phyloP scores from a whole-genome alignment of 2,888 invertebrate species.

The Hirtodrosophila histrioides region DNA sequence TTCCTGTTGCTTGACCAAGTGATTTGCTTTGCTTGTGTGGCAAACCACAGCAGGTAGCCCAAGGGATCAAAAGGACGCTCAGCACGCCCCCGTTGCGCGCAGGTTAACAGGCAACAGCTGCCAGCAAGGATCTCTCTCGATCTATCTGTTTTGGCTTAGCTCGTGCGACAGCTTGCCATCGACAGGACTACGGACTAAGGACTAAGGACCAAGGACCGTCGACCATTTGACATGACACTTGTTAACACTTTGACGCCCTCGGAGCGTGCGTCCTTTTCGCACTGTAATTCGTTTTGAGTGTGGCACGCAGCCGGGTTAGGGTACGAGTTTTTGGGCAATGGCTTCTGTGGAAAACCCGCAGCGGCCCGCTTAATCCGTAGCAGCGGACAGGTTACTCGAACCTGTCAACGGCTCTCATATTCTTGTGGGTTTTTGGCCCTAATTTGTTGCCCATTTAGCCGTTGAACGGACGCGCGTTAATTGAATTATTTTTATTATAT shows the following conservation, averaged over 20 bases:
- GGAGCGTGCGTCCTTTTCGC: conserved; percentile 57
- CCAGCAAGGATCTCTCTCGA: neutral
- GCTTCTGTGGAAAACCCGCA: conserved; percentile 62
- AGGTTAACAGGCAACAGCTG: conserved; percentile 30
- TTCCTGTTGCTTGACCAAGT: conserved; percentile 67
- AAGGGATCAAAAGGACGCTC: conserved; percentile 16
- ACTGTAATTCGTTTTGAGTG: conserved; percentile 67
- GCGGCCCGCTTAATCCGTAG: conserved; percentile 59
- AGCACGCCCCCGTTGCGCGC: conserved; percentile 51
- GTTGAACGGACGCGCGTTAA: conserved; percentile 65
- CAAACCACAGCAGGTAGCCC: conserved; percentile 47
- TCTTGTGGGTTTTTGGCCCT: conserved; percentile 72
- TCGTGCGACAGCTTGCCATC: conserved; percentile 52
- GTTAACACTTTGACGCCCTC: conserved; percentile 81
- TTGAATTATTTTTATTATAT: conserved; percentile 78
- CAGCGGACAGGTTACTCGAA: conserved; percentile 10
- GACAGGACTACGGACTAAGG: neutral
- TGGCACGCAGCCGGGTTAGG: conserved; percentile 13
- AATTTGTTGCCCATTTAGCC: conserved; percentile 72
- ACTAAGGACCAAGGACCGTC: conserved; percentile 4
- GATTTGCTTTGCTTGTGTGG: conserved; percentile 68
- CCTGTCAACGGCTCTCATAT: conserved; percentile 63
- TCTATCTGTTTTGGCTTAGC: conserved; percentile 43
- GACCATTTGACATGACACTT: conserved; percentile 77
- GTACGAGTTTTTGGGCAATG: conserved; percentile 4